Percentiles rank a stretch among this genome's conserved stretches.
Conservation (phyloP, 2,888 invertebrate genomes). For the Leptinotarsa peninsularis region DNA sequence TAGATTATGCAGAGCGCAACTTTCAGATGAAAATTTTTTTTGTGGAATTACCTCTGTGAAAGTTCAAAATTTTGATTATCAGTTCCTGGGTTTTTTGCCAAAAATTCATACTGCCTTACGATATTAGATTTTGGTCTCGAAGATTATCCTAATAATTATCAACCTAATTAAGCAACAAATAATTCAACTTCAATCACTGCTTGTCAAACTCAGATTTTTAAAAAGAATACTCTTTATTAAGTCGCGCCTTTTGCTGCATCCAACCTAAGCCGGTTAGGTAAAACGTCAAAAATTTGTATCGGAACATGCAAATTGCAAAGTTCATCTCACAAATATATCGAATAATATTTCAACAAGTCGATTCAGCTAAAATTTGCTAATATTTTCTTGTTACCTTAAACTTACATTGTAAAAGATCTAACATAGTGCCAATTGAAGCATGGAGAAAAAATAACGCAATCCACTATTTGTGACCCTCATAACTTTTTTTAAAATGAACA, state of each 20-base stretch:
- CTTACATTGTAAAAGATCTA: slow-evolving; percentile 35
- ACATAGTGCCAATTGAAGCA: slow-evolving; percentile 24
- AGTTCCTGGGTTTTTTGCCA: background rate
- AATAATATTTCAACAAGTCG: slow-evolving; percentile 35
- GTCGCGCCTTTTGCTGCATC: background rate
- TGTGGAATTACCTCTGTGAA: background rate
- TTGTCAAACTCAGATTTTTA: background rate
- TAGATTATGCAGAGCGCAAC: slow-evolving; percentile 6
- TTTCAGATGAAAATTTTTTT: background rate
- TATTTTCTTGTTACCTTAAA: slow-evolving; percentile 30
- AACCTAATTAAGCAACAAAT: background rate
- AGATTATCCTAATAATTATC: background rate
- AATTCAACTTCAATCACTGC: background rate
- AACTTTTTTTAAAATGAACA: too few species aligned
- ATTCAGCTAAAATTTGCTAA: slow-evolving; percentile 14
- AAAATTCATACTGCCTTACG: background rate
- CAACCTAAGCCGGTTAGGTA: slow-evolving; percentile 36
- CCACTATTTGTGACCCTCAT: background rate
- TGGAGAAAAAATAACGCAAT: slow-evolving; percentile 25
- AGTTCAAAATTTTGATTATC: background rate
- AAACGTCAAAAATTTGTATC: slow-evolving; percentile 13
- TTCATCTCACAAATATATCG: slow-evolving; percentile 24
- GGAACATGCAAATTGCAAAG: slow-evolving; percentile 27
- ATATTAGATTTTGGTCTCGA: background rate
- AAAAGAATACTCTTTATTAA: slow-evolving; percentile 13